Conservation (phyloP, 2,797 vertebrate species). For the Haliaeetus vocifer region DNA sequence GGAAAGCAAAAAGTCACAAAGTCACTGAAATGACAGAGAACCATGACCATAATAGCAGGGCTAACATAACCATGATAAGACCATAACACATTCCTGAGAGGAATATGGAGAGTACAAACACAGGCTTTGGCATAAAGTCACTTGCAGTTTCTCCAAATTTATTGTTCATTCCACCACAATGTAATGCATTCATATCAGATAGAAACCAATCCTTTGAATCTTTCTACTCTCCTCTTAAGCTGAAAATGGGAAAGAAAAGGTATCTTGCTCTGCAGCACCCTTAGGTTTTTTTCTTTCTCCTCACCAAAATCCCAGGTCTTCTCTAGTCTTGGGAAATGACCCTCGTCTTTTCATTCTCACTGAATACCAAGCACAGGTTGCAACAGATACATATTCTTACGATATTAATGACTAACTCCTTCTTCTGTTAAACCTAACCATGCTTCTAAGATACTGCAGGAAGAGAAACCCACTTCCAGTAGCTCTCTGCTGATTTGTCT, state of each 20-base stretch:
- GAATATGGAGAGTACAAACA: neutral
- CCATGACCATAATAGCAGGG: neutral
- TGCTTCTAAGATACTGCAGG: neutral
- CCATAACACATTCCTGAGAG: neutral
- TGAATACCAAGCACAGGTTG: neutral
- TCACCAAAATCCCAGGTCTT: neutral
- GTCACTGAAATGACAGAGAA: neutral
- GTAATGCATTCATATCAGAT: neutral
- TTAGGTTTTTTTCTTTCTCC: neutral
- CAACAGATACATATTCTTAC: neutral
- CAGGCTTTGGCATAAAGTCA: neutral
- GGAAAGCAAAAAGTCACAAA: neutral
- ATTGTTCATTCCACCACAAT: neutral
- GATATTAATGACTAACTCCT: neutral
- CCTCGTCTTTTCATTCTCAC: neutral
- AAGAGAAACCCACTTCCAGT: neutral
- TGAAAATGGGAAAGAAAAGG: neutral
- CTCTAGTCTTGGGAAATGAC: neutral
- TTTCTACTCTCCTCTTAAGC: neutral
- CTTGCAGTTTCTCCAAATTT: neutral
- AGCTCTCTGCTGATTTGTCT: neutral
- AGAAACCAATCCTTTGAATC: neutral
- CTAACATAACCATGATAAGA: accelerated
- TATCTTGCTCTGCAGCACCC: neutral
- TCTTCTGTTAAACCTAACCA: neutral